Percentiles rank a stretch among this genome's conserved stretches.
phyloP scores from a whole-genome alignment of 2,113 vertebrate genomes.

The Oophaga pumilio region DNA sequence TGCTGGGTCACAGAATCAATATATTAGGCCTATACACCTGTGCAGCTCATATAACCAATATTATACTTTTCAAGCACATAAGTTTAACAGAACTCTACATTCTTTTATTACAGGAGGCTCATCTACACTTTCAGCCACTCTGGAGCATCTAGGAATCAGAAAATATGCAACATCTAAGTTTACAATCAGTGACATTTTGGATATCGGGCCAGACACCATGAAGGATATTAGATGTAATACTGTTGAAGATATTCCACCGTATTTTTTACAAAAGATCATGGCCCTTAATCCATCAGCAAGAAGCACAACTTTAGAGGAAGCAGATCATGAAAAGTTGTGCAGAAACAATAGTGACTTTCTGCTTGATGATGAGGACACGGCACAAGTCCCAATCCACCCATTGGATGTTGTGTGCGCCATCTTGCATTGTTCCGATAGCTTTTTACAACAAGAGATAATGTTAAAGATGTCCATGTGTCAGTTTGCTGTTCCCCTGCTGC shows the following conservation, averaged over 20 bases:
- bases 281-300: constrained; percentile 63
- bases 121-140: neutral
- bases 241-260: constrained; percentile 23
- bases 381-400: constrained; percentile 65
- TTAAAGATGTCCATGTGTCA: constrained; percentile 73
- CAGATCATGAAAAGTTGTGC: too few relatives aligned
- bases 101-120: neutral
- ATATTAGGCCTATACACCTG: too few relatives aligned
- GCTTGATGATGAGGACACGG: too few relatives aligned
- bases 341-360: too few relatives aligned
- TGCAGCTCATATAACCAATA: too few relatives aligned
- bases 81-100: neutral
- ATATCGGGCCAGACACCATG: neutral
- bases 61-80: too few relatives aligned
- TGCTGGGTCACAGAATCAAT: too few relatives aligned
- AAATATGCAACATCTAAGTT: neutral
- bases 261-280: constrained; percentile 66
- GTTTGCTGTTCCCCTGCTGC: constrained; percentile 79
- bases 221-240: neutral
- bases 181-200: neutral
- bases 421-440: constrained; percentile 72
- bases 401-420: constrained; percentile 75
- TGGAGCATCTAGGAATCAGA: neutral
- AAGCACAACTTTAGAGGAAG: constrained; percentile 57
- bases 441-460: constrained; percentile 72